Percentiles rank a stretch among this genome's conserved stretches.
Conservation (phyloP, 2,113 vertebrate species). For the Sceloporus undulatus region DNA sequence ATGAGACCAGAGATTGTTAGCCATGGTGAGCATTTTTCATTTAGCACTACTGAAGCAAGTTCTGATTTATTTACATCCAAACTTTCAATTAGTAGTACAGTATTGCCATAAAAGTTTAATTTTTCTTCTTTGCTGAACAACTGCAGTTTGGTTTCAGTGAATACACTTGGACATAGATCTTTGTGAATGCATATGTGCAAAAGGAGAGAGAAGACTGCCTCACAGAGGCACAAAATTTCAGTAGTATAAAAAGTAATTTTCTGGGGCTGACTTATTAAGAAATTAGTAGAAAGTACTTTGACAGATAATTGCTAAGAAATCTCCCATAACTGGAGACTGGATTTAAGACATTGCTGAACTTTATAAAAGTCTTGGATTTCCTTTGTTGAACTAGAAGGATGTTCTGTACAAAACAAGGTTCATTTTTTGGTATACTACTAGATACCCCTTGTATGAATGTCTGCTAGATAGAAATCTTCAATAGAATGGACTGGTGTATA, state of each 20-base stretch:
- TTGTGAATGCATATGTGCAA: neutral
- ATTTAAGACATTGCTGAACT: conserved; percentile 8
- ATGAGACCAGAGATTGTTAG: neutral
- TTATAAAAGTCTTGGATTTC: neutral
- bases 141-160: neutral
- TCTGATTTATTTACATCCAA: neutral
- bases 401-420: neutral
- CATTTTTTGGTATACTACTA: neutral
- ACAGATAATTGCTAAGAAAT: neutral
- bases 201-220: neutral
- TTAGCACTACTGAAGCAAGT: neutral
- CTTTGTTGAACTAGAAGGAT: neutral
- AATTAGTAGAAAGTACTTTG: conserved; percentile 22
- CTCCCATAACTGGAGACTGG: neutral
- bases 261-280: neutral
- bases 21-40: neutral
- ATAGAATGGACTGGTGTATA: neutral
- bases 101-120: neutral
- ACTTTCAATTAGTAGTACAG: neutral
- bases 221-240: neutral
- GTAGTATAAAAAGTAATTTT: neutral
- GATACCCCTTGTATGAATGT: neutral
- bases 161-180: neutral
- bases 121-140: neutral
- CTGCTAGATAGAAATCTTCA: neutral